These are phyloP conservation scores for Emys orbicularis DNA, from an alignment of 2,797 vertebrate species.

Conservation along the genomic window DNA sequence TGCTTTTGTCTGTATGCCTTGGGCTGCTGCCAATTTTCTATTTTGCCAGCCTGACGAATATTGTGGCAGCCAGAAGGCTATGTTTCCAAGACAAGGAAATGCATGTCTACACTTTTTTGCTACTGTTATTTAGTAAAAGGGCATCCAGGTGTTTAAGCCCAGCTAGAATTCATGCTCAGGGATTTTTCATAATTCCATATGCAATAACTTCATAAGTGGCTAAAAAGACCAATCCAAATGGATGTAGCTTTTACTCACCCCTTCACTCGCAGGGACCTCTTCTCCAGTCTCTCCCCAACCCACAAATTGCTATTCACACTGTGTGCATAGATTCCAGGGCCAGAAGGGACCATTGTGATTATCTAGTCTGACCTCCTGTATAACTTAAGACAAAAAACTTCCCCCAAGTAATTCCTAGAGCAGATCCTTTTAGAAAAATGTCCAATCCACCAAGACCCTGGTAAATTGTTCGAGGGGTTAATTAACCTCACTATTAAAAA, in stretches of 20 bases:
- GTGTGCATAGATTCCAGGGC: not conserved
- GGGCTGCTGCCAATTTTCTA: constrained; percentile 54
- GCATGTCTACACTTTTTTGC: constrained; percentile 2
- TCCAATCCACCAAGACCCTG: too few species aligned
- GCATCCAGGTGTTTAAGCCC: not conserved
- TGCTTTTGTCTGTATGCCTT: constrained; percentile 47
- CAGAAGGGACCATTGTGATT: not conserved
- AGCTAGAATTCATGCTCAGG: not conserved
- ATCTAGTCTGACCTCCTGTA: not conserved
- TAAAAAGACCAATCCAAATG: not conserved
- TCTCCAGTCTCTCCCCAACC: not conserved
- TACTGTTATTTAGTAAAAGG: not conserved
- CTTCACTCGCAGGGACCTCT: not conserved
- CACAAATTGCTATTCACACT: not conserved
- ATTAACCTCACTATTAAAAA: too few species aligned
- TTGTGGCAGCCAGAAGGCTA: not conserved
- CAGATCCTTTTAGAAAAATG: too few species aligned
- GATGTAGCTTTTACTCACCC: not conserved
- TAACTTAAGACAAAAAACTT: not conserved
- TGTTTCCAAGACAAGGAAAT: constrained; percentile 42
- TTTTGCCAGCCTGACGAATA: constrained; percentile 41
- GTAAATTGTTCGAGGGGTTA: too few species aligned
- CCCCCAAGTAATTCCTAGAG: too few species aligned
- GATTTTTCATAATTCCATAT: not conserved
- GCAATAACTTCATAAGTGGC: not conserved